phyloP scores from a whole-genome alignment of 2,797 vertebrate genomes.

The Parauchenoglanis ngamensis region DNA sequence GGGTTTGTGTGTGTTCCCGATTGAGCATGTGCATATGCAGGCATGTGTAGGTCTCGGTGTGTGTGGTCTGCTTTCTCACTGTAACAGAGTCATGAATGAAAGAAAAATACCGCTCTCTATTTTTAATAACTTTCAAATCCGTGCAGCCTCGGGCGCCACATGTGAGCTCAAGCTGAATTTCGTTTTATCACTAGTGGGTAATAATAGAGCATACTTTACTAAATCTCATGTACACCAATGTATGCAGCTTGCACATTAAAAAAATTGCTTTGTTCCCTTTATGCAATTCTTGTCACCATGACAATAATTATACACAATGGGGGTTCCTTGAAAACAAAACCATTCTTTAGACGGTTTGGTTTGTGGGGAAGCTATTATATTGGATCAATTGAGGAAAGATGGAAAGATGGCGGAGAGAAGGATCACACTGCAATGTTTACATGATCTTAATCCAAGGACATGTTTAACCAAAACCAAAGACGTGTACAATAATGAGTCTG shows the following conservation, averaged over 20 bases:
- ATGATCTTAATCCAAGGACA: constrained; percentile 1
- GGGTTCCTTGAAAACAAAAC: constrained; percentile 16
- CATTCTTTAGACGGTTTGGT: background rate
- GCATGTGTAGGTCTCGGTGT: constrained; percentile 49
- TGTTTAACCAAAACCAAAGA: constrained; percentile 31
- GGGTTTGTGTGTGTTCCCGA: constrained; percentile 45
- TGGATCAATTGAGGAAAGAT: background rate
- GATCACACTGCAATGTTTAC: constrained; percentile 18
- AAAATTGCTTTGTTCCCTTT: constrained; percentile 8
- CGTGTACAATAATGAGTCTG: constrained; percentile 16
- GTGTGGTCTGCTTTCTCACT: constrained; percentile 73
- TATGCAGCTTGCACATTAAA: constrained; percentile 56
- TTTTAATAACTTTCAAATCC: constrained; percentile 82
- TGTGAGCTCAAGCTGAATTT: constrained; percentile 62
- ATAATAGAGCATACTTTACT: constrained; percentile 64
- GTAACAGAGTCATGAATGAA: constrained; percentile 72
- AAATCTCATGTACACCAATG: constrained; percentile 55
- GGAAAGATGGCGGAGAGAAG: constrained; percentile 3
- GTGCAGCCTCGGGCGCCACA: constrained; percentile 64
- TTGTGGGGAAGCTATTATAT: constrained; percentile 13
- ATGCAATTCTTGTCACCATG: constrained; percentile 19
- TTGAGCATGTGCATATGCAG: constrained; percentile 37
- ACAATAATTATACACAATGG: constrained; percentile 29
- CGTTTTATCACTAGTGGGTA: constrained; percentile 64
- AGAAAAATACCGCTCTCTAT: constrained; percentile 73